Base-by-base conservation (phyloP, 2,113 vertebrate genomes). In the Leptosomus discolor region DNA sequence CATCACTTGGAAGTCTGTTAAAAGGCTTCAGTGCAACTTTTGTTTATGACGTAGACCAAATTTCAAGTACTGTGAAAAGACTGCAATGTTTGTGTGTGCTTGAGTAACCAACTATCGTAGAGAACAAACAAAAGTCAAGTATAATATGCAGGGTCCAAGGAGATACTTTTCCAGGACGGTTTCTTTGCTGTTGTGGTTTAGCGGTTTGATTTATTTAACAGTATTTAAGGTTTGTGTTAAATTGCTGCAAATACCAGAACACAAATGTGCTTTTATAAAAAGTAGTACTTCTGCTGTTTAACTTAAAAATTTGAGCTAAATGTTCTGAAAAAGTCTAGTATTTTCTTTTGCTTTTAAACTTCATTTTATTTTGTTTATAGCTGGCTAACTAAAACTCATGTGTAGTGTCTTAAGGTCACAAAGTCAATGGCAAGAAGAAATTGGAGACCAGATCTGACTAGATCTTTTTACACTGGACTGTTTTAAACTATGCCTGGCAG, bases 1-100 rank as follows among this genome's bases (percentile, higher is more conserved):
- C 96, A 95, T 97, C 86, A 90, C 85, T 87, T 92, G 74, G 69
- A 91, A 87, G 41, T 85, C 92, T 96, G 73, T 89, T 94, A 85
- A 75, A 87, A 92, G 80, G 84, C 26, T 86, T 74, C 15, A 53
- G 34, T 71, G 71, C 73, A 96, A 81, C 76, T 75, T 88, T 39
- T 94, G 95, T 95, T 92, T 94, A 87, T 2, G 2, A 39, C 0
- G 6, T 43, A 94, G 51, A 89, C 34, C 5, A 41, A 91, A 88
- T 96, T 95, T 61, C 64, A 82, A 32, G 43, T 71, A 27, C 73
- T 68, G 65, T 78, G 60, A 87, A 84, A 83, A 82, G 76, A 41
- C 41, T 86, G 84, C 75, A 89, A 64, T 91, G 45, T 22, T 53
- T 76, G 45, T 30, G 30, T 85, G 6, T 68, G 57, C 91, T 84